phyloP scores from a whole-genome alignment of 2,888 invertebrate genomes.

The Chouioia cunea region DNA sequence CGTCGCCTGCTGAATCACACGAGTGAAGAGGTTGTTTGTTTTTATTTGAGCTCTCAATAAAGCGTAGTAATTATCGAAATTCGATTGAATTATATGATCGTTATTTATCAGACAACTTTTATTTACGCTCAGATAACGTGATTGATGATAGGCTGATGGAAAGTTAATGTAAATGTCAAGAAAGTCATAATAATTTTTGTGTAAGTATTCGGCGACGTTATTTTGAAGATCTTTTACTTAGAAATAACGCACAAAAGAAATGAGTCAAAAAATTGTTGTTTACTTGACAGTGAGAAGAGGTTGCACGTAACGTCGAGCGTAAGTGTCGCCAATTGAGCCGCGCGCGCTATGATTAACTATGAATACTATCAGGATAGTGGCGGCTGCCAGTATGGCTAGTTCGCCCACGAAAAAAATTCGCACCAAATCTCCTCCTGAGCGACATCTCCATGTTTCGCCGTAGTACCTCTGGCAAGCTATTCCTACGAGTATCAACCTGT shows the following conservation, averaged over 20 bases:
- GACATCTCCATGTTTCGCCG: conserved; percentile 79
- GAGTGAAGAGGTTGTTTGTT: neutral
- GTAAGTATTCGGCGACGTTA: too few species aligned
- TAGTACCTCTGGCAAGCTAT: conserved; percentile 76
- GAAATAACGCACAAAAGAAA: too few species aligned
- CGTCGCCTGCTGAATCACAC: too few species aligned
- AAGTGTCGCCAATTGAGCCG: conserved; percentile 84
- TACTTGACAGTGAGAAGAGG: conserved; percentile 79
- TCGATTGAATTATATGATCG: neutral
- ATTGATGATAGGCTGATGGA: too few species aligned
- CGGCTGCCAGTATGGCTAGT: conserved; percentile 74
- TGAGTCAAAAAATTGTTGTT: conserved; percentile 6
- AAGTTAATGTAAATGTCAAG: too few species aligned
- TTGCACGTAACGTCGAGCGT: conserved; percentile 78
- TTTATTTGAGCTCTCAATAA: neutral
- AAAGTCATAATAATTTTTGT: too few species aligned
- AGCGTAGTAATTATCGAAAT: neutral
- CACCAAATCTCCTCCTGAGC: conserved; percentile 79
- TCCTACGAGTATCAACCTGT: conserved; percentile 77
- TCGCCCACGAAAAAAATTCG: conserved; percentile 81
- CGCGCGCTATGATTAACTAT: conserved; percentile 80
- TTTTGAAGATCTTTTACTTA: too few species aligned
- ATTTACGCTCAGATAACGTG: too few species aligned
- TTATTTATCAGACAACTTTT: too few species aligned
- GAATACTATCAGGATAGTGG: conserved; percentile 76